Conservation (phyloP, 2,797 vertebrate species). For the Mionectes olivaceus region DNA sequence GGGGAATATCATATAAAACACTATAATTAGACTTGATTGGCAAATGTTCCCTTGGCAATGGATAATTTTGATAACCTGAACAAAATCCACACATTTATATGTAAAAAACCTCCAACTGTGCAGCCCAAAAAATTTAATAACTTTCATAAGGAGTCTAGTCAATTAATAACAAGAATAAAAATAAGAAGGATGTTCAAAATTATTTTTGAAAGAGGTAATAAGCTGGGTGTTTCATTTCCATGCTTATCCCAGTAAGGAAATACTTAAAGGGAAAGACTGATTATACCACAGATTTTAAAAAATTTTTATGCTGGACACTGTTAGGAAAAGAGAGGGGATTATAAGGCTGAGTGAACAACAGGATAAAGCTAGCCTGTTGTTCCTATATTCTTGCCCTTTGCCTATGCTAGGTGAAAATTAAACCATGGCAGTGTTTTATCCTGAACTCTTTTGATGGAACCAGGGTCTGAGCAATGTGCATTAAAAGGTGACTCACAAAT, state of each 20-base stretch:
- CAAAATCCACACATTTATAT: not conserved
- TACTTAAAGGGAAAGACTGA: not conserved
- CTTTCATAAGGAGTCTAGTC: not conserved
- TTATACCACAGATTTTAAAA: not conserved
- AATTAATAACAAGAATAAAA: not conserved
- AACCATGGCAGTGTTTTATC: not conserved
- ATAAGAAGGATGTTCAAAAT: not conserved
- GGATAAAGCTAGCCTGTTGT: not conserved
- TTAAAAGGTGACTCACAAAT: not conserved
- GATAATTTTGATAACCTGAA: not conserved
- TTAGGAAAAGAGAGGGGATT: not conserved
- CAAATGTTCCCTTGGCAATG: not conserved
- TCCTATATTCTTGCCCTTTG: not conserved
- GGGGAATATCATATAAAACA: not conserved
- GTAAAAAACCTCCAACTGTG: accelerated
- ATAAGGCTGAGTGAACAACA: not conserved
- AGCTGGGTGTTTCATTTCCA: not conserved
- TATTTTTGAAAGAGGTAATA: not conserved
- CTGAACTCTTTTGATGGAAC: not conserved
- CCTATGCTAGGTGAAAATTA: not conserved
- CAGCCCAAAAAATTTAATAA: not conserved
- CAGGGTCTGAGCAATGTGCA: not conserved
- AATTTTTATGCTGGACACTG: not conserved
- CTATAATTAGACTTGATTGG: not conserved
- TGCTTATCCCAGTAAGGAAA: not conserved